A percentile compares a stretch with the other conserved stretches of the same genome.
Evolutionary conservation across 2,113 vertebrate genomes (phyloP).

Genomic region (Delphinapterus leucas): DNA sequence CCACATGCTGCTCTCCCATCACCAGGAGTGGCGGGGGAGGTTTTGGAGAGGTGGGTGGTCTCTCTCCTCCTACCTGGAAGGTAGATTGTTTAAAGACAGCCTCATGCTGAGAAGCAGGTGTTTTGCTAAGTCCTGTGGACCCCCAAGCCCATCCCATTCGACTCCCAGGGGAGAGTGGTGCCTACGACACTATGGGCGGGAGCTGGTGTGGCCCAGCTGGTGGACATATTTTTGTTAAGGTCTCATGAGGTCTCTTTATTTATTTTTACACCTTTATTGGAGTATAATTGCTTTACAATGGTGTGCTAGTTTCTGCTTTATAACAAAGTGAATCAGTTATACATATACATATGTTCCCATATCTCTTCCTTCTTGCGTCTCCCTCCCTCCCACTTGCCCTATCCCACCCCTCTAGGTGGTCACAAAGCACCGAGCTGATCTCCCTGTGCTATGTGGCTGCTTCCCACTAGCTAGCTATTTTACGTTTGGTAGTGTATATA

Average conservation of each 20-base stretch:
- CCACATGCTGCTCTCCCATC: background rate
- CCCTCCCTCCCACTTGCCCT: too few relatives aligned
- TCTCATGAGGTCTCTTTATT: background rate
- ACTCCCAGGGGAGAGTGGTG: background rate
- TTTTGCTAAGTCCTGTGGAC: background rate
- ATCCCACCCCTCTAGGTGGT: too few relatives aligned
- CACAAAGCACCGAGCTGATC: too few relatives aligned
- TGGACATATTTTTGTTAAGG: background rate
- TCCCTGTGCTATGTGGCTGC: too few relatives aligned
- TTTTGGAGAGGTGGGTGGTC: background rate
- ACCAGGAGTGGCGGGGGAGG: accelerated
- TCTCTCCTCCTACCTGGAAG: background rate
- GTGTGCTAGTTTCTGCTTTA: too few relatives aligned
- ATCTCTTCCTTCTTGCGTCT: too few relatives aligned
- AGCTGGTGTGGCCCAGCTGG: background rate
- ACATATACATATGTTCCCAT: too few relatives aligned
- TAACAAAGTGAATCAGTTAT: too few relatives aligned
- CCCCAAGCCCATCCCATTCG: accelerated
- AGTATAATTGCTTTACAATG: too few relatives aligned
- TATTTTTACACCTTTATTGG: too few relatives aligned
- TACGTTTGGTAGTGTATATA: too few relatives aligned
- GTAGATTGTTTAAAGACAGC: background rate
- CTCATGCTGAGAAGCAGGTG: background rate
- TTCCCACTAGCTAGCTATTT: too few relatives aligned
- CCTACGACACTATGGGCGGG: background rate